Evolutionary conservation across 2,113 vertebrate genomes (phyloP).

Genomic region (Perca flavescens): DNA sequence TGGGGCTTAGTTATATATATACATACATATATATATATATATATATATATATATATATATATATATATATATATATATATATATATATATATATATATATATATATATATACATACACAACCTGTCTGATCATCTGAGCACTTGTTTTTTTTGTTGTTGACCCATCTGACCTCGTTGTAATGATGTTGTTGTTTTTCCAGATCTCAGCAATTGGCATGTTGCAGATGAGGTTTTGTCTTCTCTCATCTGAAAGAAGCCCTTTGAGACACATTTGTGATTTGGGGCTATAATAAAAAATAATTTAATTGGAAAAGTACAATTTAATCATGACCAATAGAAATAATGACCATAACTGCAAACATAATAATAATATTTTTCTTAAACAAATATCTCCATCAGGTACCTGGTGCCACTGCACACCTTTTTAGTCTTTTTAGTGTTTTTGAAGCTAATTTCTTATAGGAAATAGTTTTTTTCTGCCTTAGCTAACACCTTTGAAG

Average conservation of each 20-base stretch:
- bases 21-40: too few relatives aligned
- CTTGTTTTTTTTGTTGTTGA: too few relatives aligned
- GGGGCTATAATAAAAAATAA: neutral
- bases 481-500: constrained; percentile 46
- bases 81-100: too few relatives aligned
- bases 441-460: constrained; percentile 25
- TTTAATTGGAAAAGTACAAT: neutral
- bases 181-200: neutral
- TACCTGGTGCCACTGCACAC: neutral
- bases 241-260: neutral
- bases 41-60: too few relatives aligned
- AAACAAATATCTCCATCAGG: neutral
- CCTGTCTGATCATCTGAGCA: too few relatives aligned
- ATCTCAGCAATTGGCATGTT: neutral
- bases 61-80: too few relatives aligned
- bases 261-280: neutral
- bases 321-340: neutral
- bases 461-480: constrained; percentile 12
- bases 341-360: neutral
- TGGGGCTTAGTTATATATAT: too few relatives aligned
- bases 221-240: neutral
- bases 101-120: too few relatives aligned
- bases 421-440: constrained; percentile 23
- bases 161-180: neutral
- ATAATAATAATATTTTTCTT: neutral